Evolutionary conservation across 2,113 vertebrate genomes (phyloP).

Genomic region (Phocoena sinus): DNA sequence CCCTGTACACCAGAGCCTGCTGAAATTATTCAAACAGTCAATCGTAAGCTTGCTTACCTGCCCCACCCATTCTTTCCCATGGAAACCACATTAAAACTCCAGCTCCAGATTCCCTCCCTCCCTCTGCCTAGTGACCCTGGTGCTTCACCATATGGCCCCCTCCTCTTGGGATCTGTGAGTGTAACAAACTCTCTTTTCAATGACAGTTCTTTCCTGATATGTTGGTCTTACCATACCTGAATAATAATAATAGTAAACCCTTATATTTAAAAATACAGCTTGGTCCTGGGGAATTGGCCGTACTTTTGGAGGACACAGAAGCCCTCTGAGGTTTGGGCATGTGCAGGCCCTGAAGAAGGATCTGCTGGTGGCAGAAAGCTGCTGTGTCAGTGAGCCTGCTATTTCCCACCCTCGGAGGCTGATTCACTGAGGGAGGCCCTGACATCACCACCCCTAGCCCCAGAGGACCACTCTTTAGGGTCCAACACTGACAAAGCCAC

Average conservation of each 20-base stretch:
- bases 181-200: background rate
- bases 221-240: background rate
- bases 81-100: background rate
- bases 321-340: background rate
- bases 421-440: background rate
- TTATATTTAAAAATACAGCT: background rate
- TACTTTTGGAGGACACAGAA: background rate
- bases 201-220: background rate
- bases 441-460: rapidly evolving
- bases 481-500: background rate
- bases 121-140: background rate
- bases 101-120: background rate
- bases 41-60: background rate
- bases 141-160: rapidly evolving
- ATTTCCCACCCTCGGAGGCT: background rate
- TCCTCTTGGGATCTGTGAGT: background rate
- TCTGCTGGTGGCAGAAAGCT: background rate
- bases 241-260: background rate
- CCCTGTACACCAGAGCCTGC: no score
- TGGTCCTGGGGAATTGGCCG: background rate
- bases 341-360: background rate
- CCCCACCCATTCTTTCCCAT: no score
- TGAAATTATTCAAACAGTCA: background rate
- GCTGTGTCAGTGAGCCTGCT: background rate
- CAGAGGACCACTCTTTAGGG: background rate